Base-by-base conservation (phyloP, 1,140 invertebrate genomes). In the Copidosoma floridanum region DNA sequence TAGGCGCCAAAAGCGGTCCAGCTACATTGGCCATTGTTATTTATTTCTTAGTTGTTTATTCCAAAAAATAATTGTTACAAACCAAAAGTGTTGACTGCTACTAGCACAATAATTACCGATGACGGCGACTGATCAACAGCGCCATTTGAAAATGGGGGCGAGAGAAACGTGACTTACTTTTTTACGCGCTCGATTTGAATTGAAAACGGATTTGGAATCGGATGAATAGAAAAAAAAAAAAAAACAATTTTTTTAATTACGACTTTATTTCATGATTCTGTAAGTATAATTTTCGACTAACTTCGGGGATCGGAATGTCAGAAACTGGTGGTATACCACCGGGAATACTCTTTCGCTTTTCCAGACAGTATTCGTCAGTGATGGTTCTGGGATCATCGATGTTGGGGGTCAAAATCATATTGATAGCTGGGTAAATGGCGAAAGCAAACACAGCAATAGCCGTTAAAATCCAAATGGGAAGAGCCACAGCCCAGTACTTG, bases 401-500 rank as follows among this genome's bases (percentile, higher is more conserved):
- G 66, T 86, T 74, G 11, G 86, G 85, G 35, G 90, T 93, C 77
- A 93, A 84, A 20, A 85, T 82, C 48, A 92, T 83, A 73, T 91
- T 93, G 18, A 92, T 83, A 60, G 89, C 88, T 12, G 93, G 92
- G 79, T 96, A 96, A 64, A 95, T 86, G 44, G 92, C 77, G 71
- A 92, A 88, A 18, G 85, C 89, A 81, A 94, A 92, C 20, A 92
- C 74, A 26, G 86, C 85, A 0, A 93, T 73, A 1, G 83, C 84
- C 7, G 88, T 85, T 54, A 92, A 81, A 41, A 88, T 79, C 75
- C 91, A 89, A 44, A 94, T 85, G 2, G 94, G 94, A 48, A 95
- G 81, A 44, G 91, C 89, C 14, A 94, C 80, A 5, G 92, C 90
- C 89, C 94, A 97, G 73, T 95, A 94, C 70, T 92, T 91, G 69